A percentile compares a stretch with the other conserved stretches of the same genome.
phyloP scores from a whole-genome alignment of 2,113 vertebrate species.

The Oreochromis niloticus region DNA sequence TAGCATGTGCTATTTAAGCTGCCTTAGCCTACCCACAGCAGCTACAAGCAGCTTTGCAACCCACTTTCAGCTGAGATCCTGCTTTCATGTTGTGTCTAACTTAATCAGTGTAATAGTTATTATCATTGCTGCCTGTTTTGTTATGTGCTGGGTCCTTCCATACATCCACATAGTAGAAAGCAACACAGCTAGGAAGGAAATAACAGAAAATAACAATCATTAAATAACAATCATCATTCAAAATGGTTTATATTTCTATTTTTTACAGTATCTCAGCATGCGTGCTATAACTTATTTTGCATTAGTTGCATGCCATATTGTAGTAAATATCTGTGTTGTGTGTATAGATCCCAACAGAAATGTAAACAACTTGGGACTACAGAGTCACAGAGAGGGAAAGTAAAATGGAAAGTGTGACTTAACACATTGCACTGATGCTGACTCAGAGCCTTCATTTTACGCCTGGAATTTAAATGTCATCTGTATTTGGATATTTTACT shows the following conservation, averaged over 20 bases:
- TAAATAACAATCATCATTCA: background rate
- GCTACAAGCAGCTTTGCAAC: background rate
- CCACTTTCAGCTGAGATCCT: background rate
- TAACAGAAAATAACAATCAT: background rate
- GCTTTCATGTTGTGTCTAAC: background rate
- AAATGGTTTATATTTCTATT: background rate
- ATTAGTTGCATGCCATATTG: background rate
- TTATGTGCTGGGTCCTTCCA: background rate
- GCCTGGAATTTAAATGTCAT: background rate
- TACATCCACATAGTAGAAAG: background rate
- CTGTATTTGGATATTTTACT: background rate
- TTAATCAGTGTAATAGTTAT: background rate
- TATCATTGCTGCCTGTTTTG: background rate
- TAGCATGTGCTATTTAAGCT: background rate
- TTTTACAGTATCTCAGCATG: background rate
- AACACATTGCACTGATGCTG: background rate
- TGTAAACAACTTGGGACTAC: background rate
- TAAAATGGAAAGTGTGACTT: background rate
- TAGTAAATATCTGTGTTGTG: background rate
- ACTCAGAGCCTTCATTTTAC: background rate
- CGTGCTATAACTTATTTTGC: background rate
- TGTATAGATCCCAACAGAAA: background rate
- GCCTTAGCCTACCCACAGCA: background rate
- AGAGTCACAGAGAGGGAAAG: background rate
- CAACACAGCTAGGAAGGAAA: accelerated